Percentiles rank a stretch among this genome's conserved stretches.
These are phyloP conservation scores for Dasypogon diadema DNA, from an alignment of 2,888 invertebrate species.

Conservation along the genomic window DNA sequence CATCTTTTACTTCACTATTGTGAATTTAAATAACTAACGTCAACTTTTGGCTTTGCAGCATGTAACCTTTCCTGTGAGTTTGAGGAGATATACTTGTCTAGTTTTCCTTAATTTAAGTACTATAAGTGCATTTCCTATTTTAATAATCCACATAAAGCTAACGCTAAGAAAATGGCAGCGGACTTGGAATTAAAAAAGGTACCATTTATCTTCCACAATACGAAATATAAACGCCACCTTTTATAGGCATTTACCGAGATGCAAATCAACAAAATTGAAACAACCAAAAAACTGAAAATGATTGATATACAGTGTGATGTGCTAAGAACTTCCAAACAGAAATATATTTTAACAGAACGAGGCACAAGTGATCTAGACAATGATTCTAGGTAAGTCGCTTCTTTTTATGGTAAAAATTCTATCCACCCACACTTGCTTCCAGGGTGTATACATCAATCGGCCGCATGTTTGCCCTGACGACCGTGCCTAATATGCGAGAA, in stretches of 20 bases:
- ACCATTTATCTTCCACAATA: slow-evolving; percentile 10
- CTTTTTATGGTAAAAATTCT: too few relatives aligned
- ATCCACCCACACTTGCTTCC: slow-evolving; percentile 19
- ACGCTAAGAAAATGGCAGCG: slow-evolving; percentile 66
- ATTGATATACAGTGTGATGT: slow-evolving; percentile 82
- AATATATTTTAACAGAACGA: slow-evolving; percentile 78
- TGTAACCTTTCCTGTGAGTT: too few relatives aligned
- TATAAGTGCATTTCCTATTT: too few relatives aligned
- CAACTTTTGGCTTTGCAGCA: too few relatives aligned
- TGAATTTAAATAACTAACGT: too few relatives aligned
- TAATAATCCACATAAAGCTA: too few relatives aligned
- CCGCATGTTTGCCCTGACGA: slow-evolving; percentile 82
- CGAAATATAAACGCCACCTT: background rate
- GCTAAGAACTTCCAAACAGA: slow-evolving; percentile 77
- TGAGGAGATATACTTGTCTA: too few relatives aligned
- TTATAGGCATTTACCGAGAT: slow-evolving; percentile 81
- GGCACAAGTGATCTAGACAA: slow-evolving; percentile 65
- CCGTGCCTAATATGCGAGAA: slow-evolving; percentile 73
- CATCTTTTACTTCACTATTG: too few relatives aligned
- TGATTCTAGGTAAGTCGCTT: slow-evolving; percentile 66
- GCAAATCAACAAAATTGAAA: slow-evolving; percentile 82
- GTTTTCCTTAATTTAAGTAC: too few relatives aligned
- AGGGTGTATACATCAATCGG: slow-evolving; percentile 75
- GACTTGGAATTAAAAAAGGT: slow-evolving; percentile 68
- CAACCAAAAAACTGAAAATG: slow-evolving; percentile 80